phyloP scores from a whole-genome alignment of 2,888 invertebrate species.

The Galeruca laticollis region DNA sequence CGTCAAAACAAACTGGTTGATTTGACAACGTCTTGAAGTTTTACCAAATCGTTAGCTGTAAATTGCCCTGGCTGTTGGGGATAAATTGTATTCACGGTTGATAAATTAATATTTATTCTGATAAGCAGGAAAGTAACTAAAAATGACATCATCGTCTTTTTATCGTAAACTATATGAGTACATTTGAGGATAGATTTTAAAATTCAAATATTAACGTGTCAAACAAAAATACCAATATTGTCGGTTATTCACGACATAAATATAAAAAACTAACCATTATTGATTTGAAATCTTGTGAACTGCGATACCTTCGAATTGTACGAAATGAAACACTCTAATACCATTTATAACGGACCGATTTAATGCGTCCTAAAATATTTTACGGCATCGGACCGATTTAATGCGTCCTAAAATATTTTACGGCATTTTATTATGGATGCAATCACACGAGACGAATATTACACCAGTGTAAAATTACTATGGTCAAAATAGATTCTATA shows the following conservation, averaged over 20 bases:
- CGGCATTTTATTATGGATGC: background rate
- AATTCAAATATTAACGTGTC: background rate
- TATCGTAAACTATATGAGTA: no score
- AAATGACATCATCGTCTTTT: no score
- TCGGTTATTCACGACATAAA: background rate
- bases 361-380: conserved; percentile 15
- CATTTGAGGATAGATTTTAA: no score
- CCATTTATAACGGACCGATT: conserved; percentile 6
- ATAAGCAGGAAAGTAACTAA: no score
- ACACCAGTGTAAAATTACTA: background rate
- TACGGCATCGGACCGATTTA: no score
- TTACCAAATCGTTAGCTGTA: no score
- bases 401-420: conserved; percentile 16
- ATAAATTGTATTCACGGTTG: no score
- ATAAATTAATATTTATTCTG: no score
- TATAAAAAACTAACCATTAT: conserved; percentile 5
- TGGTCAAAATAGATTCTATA: background rate
- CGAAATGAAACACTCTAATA: conserved; percentile 9
- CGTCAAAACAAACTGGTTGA: no score
- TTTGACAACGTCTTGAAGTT: no score
- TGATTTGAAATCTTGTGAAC: background rate
- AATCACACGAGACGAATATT: background rate
- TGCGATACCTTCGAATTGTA: background rate
- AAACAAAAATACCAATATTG: background rate
- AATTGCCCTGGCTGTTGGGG: no score